These are phyloP conservation scores for Drosophila infuscata DNA, from an alignment of 2,888 invertebrate genomes.

Conservation along the genomic window DNA sequence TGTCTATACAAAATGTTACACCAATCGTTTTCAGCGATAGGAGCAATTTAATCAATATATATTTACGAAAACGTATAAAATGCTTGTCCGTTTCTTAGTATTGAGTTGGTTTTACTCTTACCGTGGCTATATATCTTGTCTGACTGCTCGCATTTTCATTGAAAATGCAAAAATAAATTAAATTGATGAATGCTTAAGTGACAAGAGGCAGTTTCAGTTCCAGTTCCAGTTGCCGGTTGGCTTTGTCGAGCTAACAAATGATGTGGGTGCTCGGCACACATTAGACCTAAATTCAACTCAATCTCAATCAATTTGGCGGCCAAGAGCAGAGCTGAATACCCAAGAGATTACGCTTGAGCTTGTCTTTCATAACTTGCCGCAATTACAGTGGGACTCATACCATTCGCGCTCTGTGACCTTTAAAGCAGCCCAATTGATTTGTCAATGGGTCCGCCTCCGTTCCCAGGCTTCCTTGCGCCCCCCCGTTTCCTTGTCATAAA, in stretches of 20 bases:
- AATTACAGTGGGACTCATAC: constrained; percentile 40
- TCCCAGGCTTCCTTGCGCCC: not conserved
- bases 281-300: constrained; percentile 38
- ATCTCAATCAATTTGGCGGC: constrained; percentile 54
- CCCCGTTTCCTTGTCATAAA: constrained; percentile 62
- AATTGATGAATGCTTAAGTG: constrained; percentile 71
- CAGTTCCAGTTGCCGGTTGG: constrained; percentile 44
- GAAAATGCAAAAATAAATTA: constrained; percentile 65
- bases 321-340: constrained; percentile 30
- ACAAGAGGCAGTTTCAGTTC: constrained; percentile 42
- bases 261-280: not conserved
- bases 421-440: constrained; percentile 55
- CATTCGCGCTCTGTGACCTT: constrained; percentile 31
- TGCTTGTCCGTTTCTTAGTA: too few relatives aligned
- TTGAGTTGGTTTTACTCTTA: not conserved
- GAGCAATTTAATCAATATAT: not conserved
- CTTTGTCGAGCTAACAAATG: constrained; percentile 41
- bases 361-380: constrained; percentile 51
- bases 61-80: not conserved
- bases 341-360: constrained; percentile 37
- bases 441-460: constrained; percentile 25
- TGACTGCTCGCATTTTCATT: constrained; percentile 24
- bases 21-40: not conserved
- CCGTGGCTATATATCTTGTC: not conserved
- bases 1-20: not conserved